Percentiles rank a stretch among this genome's conserved stretches.
Evolutionary conservation across 2,888 invertebrate species (phyloP).

Genomic region (Caenorhabditis becei): DNA sequence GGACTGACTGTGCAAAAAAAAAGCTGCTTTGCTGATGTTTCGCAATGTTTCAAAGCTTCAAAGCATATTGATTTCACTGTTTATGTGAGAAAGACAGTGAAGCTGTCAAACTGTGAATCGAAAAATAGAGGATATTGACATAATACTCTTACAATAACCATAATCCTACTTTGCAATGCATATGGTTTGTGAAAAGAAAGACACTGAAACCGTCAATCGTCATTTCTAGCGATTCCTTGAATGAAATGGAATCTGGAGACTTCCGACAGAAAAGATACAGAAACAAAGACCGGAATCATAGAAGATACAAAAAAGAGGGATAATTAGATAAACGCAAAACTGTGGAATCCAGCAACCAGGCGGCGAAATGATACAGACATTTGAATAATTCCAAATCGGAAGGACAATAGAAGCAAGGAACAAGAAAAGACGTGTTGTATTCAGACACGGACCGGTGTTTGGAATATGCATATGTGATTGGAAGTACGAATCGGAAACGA

Average conservation of each 20-base stretch:
- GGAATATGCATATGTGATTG: conserved; percentile 49
- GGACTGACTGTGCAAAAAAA: not conserved
- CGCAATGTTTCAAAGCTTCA: too few species aligned
- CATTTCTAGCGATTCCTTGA: not conserved
- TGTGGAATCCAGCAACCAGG: conserved; percentile 37
- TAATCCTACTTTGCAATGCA: conserved; percentile 14
- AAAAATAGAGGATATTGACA: too few species aligned
- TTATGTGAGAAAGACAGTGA: too few species aligned
- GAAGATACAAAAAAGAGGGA: conserved; percentile 58
- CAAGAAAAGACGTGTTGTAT: conserved; percentile 43
- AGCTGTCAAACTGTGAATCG: too few species aligned
- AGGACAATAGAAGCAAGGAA: conserved; percentile 52
- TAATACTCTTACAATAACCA: conserved; percentile 3
- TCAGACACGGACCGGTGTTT: conserved; percentile 54
- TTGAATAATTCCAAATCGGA: conserved; percentile 61
- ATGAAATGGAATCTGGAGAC: not conserved
- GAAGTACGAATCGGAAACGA: conserved; percentile 39
- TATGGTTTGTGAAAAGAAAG: not conserved
- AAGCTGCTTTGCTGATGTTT: too few species aligned
- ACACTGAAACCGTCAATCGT: not conserved
- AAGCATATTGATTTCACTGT: too few species aligned
- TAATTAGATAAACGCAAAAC: conserved; percentile 46
- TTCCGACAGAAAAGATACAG: not conserved
- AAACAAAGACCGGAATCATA: conserved; percentile 51
- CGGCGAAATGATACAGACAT: conserved; percentile 49